Conservation (phyloP, 2,888 invertebrate species). For the Agonopterix arenella region DNA sequence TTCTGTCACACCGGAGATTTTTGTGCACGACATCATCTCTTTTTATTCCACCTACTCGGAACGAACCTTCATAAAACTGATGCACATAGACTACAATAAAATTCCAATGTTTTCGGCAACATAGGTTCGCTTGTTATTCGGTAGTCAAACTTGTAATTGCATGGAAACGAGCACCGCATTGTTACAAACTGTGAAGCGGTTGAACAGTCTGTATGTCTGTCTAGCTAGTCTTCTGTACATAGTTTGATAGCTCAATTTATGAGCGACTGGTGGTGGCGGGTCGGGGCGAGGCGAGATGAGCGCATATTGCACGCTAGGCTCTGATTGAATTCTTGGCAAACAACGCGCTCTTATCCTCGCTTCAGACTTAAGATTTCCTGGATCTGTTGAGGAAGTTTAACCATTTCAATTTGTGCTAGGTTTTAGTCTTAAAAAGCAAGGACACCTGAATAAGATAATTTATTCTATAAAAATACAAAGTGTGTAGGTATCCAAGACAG, state of each 20-base stretch:
- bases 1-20: slow-evolving; percentile 29
- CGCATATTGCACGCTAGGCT: slow-evolving; percentile 35
- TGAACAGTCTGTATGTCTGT: slow-evolving; percentile 8
- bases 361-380: background rate
- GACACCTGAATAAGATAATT: background rate
- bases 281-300: slow-evolving; percentile 15
- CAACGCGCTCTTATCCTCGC: slow-evolving; percentile 18
- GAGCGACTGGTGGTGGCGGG: slow-evolving; percentile 28
- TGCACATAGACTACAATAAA: slow-evolving; percentile 9
- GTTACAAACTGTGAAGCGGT: slow-evolving; percentile 22
- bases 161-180: slow-evolving; percentile 17
- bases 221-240: slow-evolving; percentile 30
- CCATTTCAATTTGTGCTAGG: background rate
- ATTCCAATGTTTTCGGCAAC: slow-evolving; percentile 9
- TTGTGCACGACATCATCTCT: slow-evolving; percentile 23
- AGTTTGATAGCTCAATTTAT: slow-evolving; percentile 50
- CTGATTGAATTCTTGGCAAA: slow-evolving; percentile 59
- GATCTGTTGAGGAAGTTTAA: too few species aligned
- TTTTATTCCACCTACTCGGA: slow-evolving; percentile 36
- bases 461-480: too few species aligned
- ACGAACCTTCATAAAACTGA: slow-evolving; percentile 41
- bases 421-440: too few species aligned
- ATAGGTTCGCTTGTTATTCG: slow-evolving; percentile 1
- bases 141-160: slow-evolving; percentile 16
- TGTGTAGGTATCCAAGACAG: too few species aligned